These are phyloP conservation scores for Heliconius hortense DNA, from an alignment of 2,888 invertebrate genomes.

Conservation along the genomic window DNA sequence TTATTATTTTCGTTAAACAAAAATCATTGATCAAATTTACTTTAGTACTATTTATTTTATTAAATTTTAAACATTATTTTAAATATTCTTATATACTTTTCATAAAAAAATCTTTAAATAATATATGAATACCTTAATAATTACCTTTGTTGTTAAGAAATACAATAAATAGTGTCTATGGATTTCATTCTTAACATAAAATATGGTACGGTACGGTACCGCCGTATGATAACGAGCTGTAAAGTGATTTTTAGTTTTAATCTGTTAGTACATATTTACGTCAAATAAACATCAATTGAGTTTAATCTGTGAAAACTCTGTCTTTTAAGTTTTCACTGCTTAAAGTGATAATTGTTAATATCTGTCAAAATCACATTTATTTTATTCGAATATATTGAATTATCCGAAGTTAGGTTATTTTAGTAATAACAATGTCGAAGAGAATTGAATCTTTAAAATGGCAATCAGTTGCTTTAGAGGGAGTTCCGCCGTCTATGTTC, in stretches of 20 bases:
- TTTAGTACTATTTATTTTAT: too few relatives aligned
- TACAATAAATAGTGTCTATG: background rate
- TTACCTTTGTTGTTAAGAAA: too few relatives aligned
- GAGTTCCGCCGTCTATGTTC: slow-evolving; percentile 65
- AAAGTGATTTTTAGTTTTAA: background rate
- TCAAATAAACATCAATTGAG: background rate
- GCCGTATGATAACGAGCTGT: background rate
- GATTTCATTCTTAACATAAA: background rate
- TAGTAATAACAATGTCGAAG: slow-evolving; percentile 59
- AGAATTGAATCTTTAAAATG: slow-evolving; percentile 76
- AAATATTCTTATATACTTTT: too few relatives aligned
- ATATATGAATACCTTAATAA: too few relatives aligned
- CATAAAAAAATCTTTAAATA: too few relatives aligned
- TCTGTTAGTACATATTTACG: background rate
- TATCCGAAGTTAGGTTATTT: slow-evolving; percentile 14
- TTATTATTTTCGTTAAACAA: too few relatives aligned
- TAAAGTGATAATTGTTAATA: background rate
- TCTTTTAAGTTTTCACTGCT: background rate
- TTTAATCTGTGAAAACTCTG: background rate
- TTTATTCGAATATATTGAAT: slow-evolving; percentile 22
- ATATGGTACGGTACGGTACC: too few relatives aligned
- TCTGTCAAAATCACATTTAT: slow-evolving; percentile 42
- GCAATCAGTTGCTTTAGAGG: slow-evolving; percentile 85
- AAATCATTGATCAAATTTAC: too few relatives aligned
- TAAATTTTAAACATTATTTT: too few relatives aligned